Percentiles rank a stretch among this genome's conserved stretches.
Evolutionary conservation across 2,888 invertebrate genomes (phyloP).

Genomic region (Tubulanus polymorphus): DNA sequence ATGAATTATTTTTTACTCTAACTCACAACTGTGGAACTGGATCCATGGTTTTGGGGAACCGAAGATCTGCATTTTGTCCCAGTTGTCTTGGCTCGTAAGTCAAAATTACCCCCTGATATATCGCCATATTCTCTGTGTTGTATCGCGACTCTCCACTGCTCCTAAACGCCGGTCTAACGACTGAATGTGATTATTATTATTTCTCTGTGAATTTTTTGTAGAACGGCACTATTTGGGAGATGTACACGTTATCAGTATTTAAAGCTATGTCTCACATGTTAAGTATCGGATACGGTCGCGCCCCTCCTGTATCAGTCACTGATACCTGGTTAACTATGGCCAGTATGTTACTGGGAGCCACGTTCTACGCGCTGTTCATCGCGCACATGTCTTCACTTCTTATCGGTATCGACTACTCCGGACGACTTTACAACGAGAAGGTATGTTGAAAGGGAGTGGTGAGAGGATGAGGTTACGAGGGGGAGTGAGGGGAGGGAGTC

Average conservation of each 20-base stretch:
- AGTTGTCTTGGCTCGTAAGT: no score
- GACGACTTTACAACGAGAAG: constrained; percentile 19
- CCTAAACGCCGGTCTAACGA: no score
- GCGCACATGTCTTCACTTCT: constrained; percentile 17
- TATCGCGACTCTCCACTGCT: no score
- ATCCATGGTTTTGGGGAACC: no score
- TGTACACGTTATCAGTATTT: constrained; percentile 14
- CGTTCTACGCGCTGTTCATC: constrained; percentile 24
- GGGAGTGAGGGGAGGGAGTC: no score
- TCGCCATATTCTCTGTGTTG: no score
- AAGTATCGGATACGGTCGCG: constrained; percentile 19
- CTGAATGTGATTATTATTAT: no score
- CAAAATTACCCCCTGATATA: no score
- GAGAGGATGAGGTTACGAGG: no score
- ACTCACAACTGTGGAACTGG: no score
- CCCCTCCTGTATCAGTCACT: constrained; percentile 4
- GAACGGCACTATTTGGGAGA: not conserved
- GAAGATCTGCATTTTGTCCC: no score
- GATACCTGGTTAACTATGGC: constrained; percentile 17
- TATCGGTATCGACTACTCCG: constrained; percentile 14
- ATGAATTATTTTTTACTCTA: no score
- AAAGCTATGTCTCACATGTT: constrained; percentile 21
- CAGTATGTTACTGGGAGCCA: constrained; percentile 16
- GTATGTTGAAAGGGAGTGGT: constrained; percentile 2
- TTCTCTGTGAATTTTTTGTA: not conserved